These are phyloP conservation scores for Fistularia tabacaria DNA, from an alignment of 2,797 vertebrate species.

Conservation along the genomic window DNA sequence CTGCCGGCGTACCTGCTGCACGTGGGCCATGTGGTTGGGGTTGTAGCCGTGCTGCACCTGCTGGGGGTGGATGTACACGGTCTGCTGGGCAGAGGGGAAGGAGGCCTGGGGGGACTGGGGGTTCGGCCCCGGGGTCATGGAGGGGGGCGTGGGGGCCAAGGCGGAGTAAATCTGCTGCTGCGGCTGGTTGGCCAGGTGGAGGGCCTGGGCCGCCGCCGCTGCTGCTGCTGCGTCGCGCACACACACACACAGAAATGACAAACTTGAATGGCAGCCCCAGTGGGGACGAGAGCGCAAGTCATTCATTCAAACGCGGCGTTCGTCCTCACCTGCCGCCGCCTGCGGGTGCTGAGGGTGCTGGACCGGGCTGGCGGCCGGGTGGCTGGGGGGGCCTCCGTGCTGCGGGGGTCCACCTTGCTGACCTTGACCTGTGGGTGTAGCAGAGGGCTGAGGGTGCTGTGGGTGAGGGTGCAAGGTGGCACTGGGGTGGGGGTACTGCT, in stretches of 20 bases:
- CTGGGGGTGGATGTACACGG: constrained; percentile 95
- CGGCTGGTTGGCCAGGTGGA: constrained; percentile 88
- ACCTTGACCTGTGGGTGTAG: constrained; percentile 93
- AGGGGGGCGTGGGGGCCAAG: constrained; percentile 91
- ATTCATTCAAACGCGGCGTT: too few relatives aligned
- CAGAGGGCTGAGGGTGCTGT: constrained; percentile 93
- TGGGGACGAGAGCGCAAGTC: background rate
- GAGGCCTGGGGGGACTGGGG: constrained; percentile 95
- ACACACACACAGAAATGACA: background rate
- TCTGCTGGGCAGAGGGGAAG: constrained; percentile 92
- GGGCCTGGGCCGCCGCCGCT: constrained; percentile 81
- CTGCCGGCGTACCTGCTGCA: constrained; percentile 87
- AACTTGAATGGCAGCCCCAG: background rate
- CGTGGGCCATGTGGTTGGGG: constrained; percentile 93
- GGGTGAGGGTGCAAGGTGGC: constrained; percentile 90
- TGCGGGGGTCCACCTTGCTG: constrained; percentile 83
- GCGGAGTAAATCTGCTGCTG: constrained; percentile 97
- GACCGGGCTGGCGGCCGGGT: constrained; percentile 92
- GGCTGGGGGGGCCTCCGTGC: constrained; percentile 83
- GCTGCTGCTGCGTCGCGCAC: constrained; percentile 19
- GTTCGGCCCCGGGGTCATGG: constrained; percentile 95
- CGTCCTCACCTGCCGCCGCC: constrained; percentile 71
- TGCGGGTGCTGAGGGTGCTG: constrained; percentile 92
- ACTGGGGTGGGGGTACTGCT: constrained; percentile 92
- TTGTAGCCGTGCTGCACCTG: constrained; percentile 96